A percentile compares a stretch with the other conserved stretches of the same genome.
These are phyloP conservation scores for Thereva unica DNA, from an alignment of 2,888 invertebrate genomes.

Conservation along the genomic window DNA sequence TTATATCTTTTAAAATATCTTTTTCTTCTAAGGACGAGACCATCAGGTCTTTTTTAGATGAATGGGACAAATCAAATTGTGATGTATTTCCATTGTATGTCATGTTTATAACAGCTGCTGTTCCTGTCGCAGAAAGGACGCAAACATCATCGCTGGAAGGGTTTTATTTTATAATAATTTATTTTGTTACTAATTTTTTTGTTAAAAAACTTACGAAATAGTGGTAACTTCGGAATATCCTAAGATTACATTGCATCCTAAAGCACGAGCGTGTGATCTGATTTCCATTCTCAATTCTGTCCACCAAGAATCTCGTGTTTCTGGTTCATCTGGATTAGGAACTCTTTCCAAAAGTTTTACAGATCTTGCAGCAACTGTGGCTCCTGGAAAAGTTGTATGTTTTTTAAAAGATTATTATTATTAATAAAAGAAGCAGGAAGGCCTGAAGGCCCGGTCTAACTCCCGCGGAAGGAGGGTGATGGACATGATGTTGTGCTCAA, in stretches of 20 bases:
- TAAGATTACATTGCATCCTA: constrained; percentile 92
- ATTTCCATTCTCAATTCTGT: constrained; percentile 94
- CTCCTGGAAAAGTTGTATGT: constrained; percentile 60
- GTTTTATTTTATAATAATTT: not conserved
- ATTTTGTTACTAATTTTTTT: not conserved
- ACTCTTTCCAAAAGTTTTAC: constrained; percentile 82
- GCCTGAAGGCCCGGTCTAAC: no score
- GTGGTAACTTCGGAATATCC: constrained; percentile 92
- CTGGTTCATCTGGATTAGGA: constrained; percentile 85
- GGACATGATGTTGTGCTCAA: no score
- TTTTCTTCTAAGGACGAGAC: constrained; percentile 61
- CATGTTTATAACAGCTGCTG: constrained; percentile 82
- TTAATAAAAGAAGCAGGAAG: not conserved
- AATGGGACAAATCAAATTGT: constrained; percentile 50
- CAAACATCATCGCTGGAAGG: constrained; percentile 87
- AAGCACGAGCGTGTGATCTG: constrained; percentile 86
- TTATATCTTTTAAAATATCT: constrained; percentile 60
- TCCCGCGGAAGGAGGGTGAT: no score
- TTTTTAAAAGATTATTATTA: not conserved
- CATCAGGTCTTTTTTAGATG: constrained; percentile 53
- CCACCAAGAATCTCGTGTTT: constrained; percentile 95
- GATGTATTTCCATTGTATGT: constrained; percentile 58
- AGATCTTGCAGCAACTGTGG: constrained; percentile 80
- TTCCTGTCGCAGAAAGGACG: constrained; percentile 90
- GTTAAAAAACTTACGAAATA: constrained; percentile 72